Base-by-base conservation (phyloP, 2,797 vertebrate genomes). In the Anguilla pacifica region DNA sequence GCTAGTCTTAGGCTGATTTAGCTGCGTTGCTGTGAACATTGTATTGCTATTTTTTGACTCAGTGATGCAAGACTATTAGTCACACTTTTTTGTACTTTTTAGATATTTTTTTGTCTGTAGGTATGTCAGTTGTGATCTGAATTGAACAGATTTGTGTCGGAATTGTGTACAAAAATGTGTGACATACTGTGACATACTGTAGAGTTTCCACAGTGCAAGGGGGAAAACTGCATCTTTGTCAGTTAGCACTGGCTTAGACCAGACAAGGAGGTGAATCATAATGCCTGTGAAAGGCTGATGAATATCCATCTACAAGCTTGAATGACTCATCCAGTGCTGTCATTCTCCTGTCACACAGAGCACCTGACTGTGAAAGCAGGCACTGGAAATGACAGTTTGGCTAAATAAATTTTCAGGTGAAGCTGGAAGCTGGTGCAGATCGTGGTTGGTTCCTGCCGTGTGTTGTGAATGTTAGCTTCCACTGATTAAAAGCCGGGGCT, bases 401-500 rank as follows among this genome's bases (percentile, higher is more conserved):
- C 31, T 49, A 82, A 82, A 49, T 82, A 82, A 82, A 82, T 46
- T 25, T 46, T 82, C 17, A 46, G 49, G 39, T 82, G 39, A 82
- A 46, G 72, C 31, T 13, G 10, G 15, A 31, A 79, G 74, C 11
- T 6, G 25, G 35, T 0, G 11, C 74, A 6, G 74, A 82, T 43
- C 43, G 19, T 22, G 6, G 79, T 25, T 51, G 3, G 70, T 10
- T 39, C 28, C 70, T 31, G 11, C 10, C 15, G 25, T n/a, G 13
- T 39, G 11, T 74, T 10, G 31, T 3, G 31, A 39, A 74, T 13
- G 28, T 82, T 22, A 82, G 7, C 79, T 31, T 43, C 6, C 64
- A 28, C 25, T n/a, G 64, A 6, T n/a, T n/a, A 70, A 28, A 28
- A 70, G 25, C 64, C 5, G 61, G 64, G 64, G 64, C 7, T 43